These are phyloP conservation scores for Pipistrellus nathusii DNA, from an alignment of 2,797 vertebrate species.

Conservation along the genomic window DNA sequence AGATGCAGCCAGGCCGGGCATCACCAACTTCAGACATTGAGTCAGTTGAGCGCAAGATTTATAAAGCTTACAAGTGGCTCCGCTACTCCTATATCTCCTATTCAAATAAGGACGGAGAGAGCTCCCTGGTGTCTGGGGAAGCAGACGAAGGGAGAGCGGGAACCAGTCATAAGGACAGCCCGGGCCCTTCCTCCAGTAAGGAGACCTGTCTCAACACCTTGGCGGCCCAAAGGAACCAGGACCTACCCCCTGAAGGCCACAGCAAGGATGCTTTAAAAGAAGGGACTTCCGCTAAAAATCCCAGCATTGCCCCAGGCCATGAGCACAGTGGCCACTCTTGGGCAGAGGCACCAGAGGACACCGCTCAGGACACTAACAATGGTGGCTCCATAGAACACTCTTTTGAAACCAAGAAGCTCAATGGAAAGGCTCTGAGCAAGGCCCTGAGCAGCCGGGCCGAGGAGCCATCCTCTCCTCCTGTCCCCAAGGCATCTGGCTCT, in stretches of 20 bases:
- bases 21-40: constrained; percentile 89
- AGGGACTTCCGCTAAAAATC: constrained; percentile 81
- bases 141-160: constrained; percentile 88
- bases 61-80: constrained; percentile 92
- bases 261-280: constrained; percentile 86
- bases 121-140: constrained; percentile 85
- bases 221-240: constrained; percentile 77
- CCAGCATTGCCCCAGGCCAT: constrained; percentile 79
- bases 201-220: constrained; percentile 73
- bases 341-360: constrained; percentile 84
- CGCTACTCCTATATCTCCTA: constrained; percentile 91
- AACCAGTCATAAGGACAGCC: constrained; percentile 86
- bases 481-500: constrained; percentile 83
- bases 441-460: constrained; percentile 85
- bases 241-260: constrained; percentile 80
- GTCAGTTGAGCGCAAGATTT: constrained; percentile 90
- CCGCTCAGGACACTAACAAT: constrained; percentile 82
- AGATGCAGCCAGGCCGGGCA: constrained; percentile 84
- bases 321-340: constrained; percentile 82
- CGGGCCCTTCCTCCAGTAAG: constrained; percentile 73
- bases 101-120: constrained; percentile 88
- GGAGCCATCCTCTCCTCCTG: constrained; percentile 85
- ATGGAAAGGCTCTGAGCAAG: constrained; percentile 89
- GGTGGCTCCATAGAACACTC: constrained; percentile 84
- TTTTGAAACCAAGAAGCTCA: constrained; percentile 90